phyloP scores from a whole-genome alignment of 2,113 vertebrate species.

The Lontra canadensis region DNA sequence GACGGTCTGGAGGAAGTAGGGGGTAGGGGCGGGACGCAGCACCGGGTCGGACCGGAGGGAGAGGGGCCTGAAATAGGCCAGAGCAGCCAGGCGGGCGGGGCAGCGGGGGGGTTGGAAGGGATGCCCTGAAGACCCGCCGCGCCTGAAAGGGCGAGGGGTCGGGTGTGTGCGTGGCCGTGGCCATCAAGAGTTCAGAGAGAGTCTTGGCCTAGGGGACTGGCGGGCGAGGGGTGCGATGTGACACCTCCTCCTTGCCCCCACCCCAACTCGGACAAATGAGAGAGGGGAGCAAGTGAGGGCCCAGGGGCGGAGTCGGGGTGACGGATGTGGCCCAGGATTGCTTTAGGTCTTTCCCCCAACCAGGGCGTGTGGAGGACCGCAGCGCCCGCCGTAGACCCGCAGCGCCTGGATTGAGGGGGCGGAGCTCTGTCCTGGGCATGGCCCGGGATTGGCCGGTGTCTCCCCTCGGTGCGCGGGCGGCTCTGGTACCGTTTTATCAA shows the following conservation, averaged over 20 bases:
- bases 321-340: neutral
- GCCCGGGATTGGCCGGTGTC: neutral
- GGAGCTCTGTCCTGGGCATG: neutral
- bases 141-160: neutral
- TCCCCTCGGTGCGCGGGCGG: neutral
- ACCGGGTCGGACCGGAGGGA: neutral
- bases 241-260: too few relatives aligned
- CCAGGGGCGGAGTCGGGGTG: neutral
- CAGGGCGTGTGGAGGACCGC: rapidly evolving
- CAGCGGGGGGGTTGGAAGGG: neutral
- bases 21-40: neutral
- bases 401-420: too few relatives aligned
- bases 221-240: neutral
- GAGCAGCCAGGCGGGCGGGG: too few relatives aligned
- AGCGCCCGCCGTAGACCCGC: rapidly evolving
- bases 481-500: neutral
- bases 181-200: neutral
- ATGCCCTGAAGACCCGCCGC: neutral
- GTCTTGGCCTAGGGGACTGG: neutral
- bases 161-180: rapidly evolving
- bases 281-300: neutral
- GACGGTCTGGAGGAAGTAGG: neutral
- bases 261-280: neutral
- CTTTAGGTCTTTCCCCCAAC: neutral
- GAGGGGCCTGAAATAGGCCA: neutral